Conservation (phyloP, 2,113 vertebrate genomes). For the Sceloporus tristichus region DNA sequence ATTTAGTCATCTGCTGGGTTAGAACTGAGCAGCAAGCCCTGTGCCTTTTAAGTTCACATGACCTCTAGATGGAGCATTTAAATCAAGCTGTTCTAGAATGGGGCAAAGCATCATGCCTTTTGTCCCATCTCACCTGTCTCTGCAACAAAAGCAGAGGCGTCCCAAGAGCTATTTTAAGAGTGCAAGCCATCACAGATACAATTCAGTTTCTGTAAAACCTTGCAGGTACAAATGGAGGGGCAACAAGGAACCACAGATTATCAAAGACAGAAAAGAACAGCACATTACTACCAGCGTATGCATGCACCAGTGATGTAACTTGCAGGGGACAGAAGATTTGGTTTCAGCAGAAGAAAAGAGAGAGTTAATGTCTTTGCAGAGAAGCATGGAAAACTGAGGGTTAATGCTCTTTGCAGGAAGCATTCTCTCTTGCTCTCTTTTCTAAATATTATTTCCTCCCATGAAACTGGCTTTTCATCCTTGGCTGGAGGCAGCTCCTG, state of each 20-base stretch:
- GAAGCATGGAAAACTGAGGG: background rate
- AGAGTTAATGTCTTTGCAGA: conserved; percentile 17
- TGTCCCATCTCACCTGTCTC: background rate
- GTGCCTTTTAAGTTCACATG: background rate
- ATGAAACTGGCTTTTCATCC: conserved; percentile 75
- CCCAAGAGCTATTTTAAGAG: background rate
- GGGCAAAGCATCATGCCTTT: background rate
- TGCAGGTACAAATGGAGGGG: background rate
- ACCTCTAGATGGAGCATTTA: background rate
- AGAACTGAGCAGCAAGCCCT: background rate
- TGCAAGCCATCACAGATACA: too few relatives aligned
- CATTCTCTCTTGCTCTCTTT: conserved; percentile 62
- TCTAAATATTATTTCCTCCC: conserved; percentile 77
- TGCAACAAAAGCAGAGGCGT: background rate
- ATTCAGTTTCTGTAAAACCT: background rate
- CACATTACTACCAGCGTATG: background rate
- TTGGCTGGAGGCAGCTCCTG: conserved; percentile 72
- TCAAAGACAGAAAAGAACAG: background rate
- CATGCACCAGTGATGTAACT: accelerated
- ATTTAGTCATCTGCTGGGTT: background rate
- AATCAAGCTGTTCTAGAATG: background rate
- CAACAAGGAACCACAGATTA: background rate
- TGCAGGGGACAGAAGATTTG: background rate
- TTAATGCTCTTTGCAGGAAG: conserved; percentile 35
- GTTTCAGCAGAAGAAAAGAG: accelerated